Percentiles rank a stretch among this genome's conserved stretches.
Conservation (phyloP, 2,888 invertebrate species). For the Nomada flava region DNA sequence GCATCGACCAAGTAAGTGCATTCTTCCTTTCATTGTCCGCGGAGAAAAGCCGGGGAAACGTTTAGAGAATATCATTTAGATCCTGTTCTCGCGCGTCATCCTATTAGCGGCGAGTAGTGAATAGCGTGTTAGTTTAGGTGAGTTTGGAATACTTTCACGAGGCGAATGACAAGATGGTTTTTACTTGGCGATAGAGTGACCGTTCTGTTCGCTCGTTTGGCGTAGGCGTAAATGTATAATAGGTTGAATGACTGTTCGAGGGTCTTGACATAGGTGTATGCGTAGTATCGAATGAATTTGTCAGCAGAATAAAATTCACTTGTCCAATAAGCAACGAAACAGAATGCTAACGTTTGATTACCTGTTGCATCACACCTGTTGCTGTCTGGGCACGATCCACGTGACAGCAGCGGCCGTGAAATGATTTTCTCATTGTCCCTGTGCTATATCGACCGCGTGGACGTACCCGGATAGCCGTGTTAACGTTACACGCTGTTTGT, state of each 20-base stretch:
- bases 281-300: background rate
- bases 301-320: background rate
- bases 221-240: no score
- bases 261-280: background rate
- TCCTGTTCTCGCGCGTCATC: conserved; percentile 32
- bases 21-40: conserved; percentile 47
- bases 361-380: conserved; percentile 76
- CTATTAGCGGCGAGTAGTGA: background rate
- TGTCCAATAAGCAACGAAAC: conserved; percentile 47
- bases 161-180: background rate
- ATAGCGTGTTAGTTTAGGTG: background rate
- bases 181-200: background rate
- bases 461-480: conserved; percentile 34
- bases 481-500: conserved; percentile 12
- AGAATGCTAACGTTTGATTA: conserved; percentile 65
- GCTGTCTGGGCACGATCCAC: conserved; percentile 57
- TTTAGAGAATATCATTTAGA: conserved; percentile 22
- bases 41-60: conserved; percentile 25
- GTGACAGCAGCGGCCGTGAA: conserved; percentile 67
- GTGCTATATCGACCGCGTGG: conserved; percentile 54
- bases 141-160: background rate
- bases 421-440: conserved; percentile 65
- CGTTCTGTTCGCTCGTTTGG: no score
- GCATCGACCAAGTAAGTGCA: conserved; percentile 56
- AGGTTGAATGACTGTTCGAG: no score